phyloP scores from a whole-genome alignment of 2,888 invertebrate species.

The Hirudinaria manillensis region DNA sequence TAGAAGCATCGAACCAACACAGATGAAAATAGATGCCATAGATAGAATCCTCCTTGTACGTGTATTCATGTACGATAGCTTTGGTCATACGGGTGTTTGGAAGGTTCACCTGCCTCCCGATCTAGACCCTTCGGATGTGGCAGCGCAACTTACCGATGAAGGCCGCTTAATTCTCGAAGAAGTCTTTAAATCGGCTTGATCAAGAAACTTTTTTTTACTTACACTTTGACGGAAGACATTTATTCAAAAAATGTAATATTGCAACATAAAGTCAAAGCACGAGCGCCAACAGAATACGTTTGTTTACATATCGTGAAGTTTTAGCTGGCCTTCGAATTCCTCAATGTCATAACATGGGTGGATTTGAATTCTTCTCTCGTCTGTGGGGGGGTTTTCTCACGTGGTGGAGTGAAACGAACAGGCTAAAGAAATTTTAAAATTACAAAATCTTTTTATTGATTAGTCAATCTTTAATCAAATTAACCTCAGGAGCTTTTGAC shows the following conservation, averaged over 20 bases:
- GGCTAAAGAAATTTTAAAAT: slow-evolving; percentile 13
- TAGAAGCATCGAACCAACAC: slow-evolving; percentile 12
- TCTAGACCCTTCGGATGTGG: slow-evolving; percentile 15
- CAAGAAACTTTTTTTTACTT: neutral
- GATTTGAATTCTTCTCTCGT: slow-evolving; percentile 15
- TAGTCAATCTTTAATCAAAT: slow-evolving; percentile 8
- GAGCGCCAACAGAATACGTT: too few species aligned
- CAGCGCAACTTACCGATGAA: slow-evolving; percentile 20
- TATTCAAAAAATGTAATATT: neutral
- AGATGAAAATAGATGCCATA: slow-evolving; percentile 20
- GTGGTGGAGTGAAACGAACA: slow-evolving; percentile 26
- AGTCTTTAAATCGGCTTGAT: neutral
- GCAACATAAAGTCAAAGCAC: neutral
- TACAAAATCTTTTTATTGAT: neutral
- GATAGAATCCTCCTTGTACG: slow-evolving; percentile 13
- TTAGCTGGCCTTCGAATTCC: neutral
- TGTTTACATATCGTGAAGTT: neutral
- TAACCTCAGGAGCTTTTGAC: slow-evolving; percentile 5
- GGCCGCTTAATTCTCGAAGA: slow-evolving; percentile 22
- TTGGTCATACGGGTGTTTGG: neutral
- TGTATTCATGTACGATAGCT: neutral
- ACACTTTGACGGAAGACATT: neutral
- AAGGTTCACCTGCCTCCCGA: slow-evolving; percentile 15
- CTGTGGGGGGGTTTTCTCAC: slow-evolving; percentile 22
- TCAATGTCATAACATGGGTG: slow-evolving; percentile 6